Evolutionary conservation across 2,113 vertebrate genomes (phyloP), one percentile per base, ranked within the genome.

Genomic region (Hyperopisus bebe): DNA sequence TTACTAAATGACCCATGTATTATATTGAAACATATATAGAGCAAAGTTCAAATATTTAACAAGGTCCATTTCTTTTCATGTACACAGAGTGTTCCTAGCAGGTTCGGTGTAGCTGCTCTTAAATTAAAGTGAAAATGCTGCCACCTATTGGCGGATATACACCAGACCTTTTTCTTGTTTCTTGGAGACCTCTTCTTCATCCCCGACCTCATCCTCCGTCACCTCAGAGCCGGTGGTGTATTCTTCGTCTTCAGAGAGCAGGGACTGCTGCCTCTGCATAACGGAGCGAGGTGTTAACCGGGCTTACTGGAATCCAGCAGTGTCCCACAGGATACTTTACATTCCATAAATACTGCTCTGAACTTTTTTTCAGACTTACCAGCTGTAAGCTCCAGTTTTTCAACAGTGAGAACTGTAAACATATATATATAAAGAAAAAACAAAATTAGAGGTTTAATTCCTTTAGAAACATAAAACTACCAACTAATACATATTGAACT

Each of bases 211-310:
- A 92, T 99, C 98, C 90, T 99, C 98, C 2, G 98, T 99, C 93
- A 99, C 97, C 93, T 99, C 98, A 74, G 98, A 99, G 82, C 98
- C 98, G 0, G 98, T 99, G 89, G 98, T 99, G 93, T 99, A 99
- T 91, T 99, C 98, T 90, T 99, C 98, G 35, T 99, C 98, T 93
- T 99, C 98, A 88, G 98, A 99, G 13, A 98, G 93, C 86, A 99
- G 93, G 0, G 97, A 96, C 53, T 98, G 98, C 86, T 98, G 98
- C 89, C 97, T 97, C 98, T 99, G 94, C 27, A 89, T 91, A 44
- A 90, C 46, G 82, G 87, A 4, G 91, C 50, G 53, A 19, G 50
- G n/a, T 11, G 84, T 39, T 17, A 53, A 35, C 17, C 24, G 8
- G 35, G 39, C 35, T 87, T 19, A 39, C 19, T 10, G 50, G 21